Evolutionary conservation across 2,888 invertebrate genomes (phyloP), one percentile per base, ranked within the genome.

Genomic region (Eucera pruinosa): DNA sequence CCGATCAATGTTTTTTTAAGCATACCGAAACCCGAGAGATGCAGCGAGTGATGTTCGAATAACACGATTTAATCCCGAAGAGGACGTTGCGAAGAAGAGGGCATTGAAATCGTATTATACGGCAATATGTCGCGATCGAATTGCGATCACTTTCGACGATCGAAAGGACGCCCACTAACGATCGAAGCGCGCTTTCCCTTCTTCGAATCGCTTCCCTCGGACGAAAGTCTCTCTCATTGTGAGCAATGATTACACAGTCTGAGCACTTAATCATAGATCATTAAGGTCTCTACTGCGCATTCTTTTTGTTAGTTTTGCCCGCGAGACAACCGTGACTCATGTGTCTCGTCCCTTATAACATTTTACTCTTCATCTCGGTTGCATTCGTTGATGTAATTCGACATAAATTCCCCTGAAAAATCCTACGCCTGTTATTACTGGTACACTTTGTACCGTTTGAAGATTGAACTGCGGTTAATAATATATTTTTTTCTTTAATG

Each of bases 121-220:
- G 15, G 2, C 33, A 55, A n/a, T 23, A 45, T 30, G 43, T 25
- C 48, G 5, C 18, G 33, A 27, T 50, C 52, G 18, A 20, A 30
- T 64, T 27, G 30, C 41, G 52, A 66, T 39, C 60, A 48, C 67
- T 48, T 48, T 48, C 58, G 45, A 36, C 15, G 25, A 57, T 18
- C 57, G 20, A 30, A 69, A 64, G 43, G 45, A 45, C 69, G 64
- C 64, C 64, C 64, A 62, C 69, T 25, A 45, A 25, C 41, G 15
- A 54, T 54, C 64, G 18, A 64, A 18, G 36, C 47, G n/a, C 18
- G 43, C 69, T 55, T 69, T 69, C 45, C 64, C 54, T 68, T 47
- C 54, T 36, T 43, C 36, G 36, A 58, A 45, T 47, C 11, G 33
- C 33, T 66, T 36, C 58, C 36, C 43, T 11, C 15, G 20, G 7